phyloP scores from a whole-genome alignment of 1,140 invertebrate species.

The Tetramorium parvispinum region DNA sequence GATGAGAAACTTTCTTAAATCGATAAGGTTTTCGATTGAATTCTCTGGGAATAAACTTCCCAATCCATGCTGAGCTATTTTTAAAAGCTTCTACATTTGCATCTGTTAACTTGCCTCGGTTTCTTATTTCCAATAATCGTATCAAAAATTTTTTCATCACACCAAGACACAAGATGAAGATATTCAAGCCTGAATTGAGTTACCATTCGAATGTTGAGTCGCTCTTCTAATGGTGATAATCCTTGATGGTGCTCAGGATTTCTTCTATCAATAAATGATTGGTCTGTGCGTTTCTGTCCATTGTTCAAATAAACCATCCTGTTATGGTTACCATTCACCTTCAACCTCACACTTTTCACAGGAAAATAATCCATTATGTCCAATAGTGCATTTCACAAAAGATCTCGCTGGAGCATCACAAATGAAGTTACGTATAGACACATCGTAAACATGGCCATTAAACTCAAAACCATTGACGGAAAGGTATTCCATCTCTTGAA shows the following conservation, averaged over 20 bases:
- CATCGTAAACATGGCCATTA: background rate
- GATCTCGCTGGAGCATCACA: constrained; percentile 23
- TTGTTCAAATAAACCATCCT: constrained; percentile 19
- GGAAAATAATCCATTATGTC: constrained; percentile 27
- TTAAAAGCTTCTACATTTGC: constrained; percentile 12
- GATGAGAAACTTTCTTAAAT: constrained; percentile 15
- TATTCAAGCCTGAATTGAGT: constrained; percentile 8
- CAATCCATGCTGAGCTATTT: constrained; percentile 12
- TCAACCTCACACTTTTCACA: constrained; percentile 18
- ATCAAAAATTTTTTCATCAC: constrained; percentile 8
- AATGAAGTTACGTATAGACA: constrained; percentile 23
- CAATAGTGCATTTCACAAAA: background rate
- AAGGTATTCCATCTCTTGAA: background rate
- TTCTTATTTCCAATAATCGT: constrained; percentile 25
- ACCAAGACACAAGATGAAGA: constrained; percentile 22
- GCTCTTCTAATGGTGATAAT: constrained; percentile 22
- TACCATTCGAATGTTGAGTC: constrained; percentile 8
- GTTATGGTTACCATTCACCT: constrained; percentile 22
- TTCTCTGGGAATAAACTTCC: background rate
- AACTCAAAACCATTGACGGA: background rate
- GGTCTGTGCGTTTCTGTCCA: constrained; percentile 11
- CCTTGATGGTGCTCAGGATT: constrained; percentile 17
- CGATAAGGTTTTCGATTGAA: background rate
- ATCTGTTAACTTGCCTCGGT: background rate
- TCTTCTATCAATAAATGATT: constrained; percentile 31